Conservation (phyloP, 2,888 invertebrate species). For the Drosophila infuscata region DNA sequence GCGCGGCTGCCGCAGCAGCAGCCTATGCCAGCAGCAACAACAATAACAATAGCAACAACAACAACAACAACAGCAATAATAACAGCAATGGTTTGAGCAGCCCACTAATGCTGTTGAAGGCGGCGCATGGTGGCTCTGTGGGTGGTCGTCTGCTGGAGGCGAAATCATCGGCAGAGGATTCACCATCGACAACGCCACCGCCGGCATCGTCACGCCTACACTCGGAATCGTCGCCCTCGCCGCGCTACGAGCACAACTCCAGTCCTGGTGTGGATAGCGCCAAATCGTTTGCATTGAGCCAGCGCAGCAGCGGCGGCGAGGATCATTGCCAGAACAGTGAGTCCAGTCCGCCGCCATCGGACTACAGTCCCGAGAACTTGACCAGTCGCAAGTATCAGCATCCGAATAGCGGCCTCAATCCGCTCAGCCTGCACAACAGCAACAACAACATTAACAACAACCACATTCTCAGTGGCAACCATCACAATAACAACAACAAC, state of each 20-base stretch:
- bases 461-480: conserved; percentile 47
- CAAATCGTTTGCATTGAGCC: conserved; percentile 84
- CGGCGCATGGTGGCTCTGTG: conserved; percentile 57
- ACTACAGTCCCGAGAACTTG: conserved; percentile 84
- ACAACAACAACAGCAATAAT: conserved; percentile 61
- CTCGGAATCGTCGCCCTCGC: conserved; percentile 84
- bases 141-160: conserved; percentile 57
- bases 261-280: conserved; percentile 84
- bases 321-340: conserved; percentile 83
- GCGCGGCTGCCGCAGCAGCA: conserved; percentile 82
- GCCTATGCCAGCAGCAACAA: conserved; percentile 76
- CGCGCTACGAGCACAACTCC: conserved; percentile 82
- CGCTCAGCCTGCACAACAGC: conserved; percentile 68
- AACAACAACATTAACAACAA: conserved; percentile 51
- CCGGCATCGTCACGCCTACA: conserved; percentile 83
- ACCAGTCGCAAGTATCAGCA: conserved; percentile 82
- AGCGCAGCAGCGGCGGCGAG: conserved; percentile 84
- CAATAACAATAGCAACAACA: conserved; percentile 71
- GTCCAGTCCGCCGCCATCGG: conserved; percentile 84
- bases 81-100: conserved; percentile 40
- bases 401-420: conserved; percentile 64
- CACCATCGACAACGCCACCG: conserved; percentile 83
- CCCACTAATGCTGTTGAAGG: conserved; percentile 80
- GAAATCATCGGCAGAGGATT: conserved; percentile 79
- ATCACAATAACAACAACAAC: conserved; percentile 51